Percentiles rank a stretch among this genome's conserved stretches.
Evolutionary conservation across 2,113 vertebrate genomes (phyloP).

Genomic region (Brachypodius melanocephalos): DNA sequence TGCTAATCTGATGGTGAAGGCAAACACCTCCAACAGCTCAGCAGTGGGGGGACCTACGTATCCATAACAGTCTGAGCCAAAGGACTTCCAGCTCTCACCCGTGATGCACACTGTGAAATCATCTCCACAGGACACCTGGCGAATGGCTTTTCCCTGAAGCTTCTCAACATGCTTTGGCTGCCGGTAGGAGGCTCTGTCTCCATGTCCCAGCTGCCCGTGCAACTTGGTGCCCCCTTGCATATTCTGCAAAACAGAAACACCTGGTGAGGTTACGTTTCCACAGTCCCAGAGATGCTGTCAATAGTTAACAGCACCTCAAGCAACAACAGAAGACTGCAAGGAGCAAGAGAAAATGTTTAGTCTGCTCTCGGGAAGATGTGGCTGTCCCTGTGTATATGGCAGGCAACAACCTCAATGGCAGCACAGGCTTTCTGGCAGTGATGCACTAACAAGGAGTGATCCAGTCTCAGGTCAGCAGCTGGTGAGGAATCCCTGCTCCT

Average conservation of each 20-base stretch:
- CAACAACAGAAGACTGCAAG: background rate
- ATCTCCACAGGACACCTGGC: constrained; percentile 92
- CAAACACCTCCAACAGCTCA: background rate
- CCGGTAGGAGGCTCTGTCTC: constrained; percentile 93
- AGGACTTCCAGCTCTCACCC: constrained; percentile 70
- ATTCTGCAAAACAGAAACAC: constrained; percentile 77
- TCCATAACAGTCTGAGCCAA: background rate
- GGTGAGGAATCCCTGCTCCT: background rate
- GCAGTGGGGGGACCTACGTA: background rate
- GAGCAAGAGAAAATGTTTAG: background rate
- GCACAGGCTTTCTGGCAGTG: background rate
- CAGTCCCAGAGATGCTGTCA: background rate
- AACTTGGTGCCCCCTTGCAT: constrained; percentile 95
- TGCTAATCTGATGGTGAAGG: background rate
- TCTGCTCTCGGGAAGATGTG: background rate
- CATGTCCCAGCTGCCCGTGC: constrained; percentile 94
- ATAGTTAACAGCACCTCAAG: background rate
- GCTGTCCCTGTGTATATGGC: background rate
- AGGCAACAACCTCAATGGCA: background rate
- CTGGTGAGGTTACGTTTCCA: background rate
- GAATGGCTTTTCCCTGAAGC: constrained; percentile 91
- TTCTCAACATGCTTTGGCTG: constrained; percentile 93
- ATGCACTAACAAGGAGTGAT: background rate
- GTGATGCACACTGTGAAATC: constrained; percentile 96
- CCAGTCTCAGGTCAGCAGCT: background rate